Evolutionary conservation across 2,113 vertebrate species (phyloP).

Genomic region (Picathartes gymnocephalus): DNA sequence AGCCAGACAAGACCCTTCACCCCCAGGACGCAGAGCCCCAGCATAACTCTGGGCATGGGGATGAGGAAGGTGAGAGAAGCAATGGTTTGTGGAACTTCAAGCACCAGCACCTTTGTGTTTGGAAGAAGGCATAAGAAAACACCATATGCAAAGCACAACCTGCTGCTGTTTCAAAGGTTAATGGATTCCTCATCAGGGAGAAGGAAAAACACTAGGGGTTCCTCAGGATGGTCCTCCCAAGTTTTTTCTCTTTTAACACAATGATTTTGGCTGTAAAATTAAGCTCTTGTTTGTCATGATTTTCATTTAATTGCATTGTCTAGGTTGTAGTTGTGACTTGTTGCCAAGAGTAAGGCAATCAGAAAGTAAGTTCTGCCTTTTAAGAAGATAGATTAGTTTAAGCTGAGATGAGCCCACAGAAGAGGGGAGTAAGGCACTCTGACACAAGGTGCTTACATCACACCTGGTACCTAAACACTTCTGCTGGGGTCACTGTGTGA

Average conservation of each 20-base stretch:
- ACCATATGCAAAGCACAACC: not conserved
- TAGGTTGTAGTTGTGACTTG: not conserved
- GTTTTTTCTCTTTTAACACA: not conserved
- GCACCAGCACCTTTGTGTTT: not conserved
- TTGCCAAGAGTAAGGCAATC: not conserved
- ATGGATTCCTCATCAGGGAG: not conserved
- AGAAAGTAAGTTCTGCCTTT: not conserved
- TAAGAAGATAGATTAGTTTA: not conserved
- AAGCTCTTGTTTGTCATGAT: not conserved
- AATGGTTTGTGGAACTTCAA: not conserved
- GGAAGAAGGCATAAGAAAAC: not conserved
- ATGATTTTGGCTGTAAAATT: not conserved
- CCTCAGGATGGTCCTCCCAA: not conserved
- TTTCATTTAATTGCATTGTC: not conserved
- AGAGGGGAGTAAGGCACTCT: not conserved
- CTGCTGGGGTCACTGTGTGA: not conserved
- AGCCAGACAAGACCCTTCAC: slow-evolving; percentile 83
- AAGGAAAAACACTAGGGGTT: not conserved
- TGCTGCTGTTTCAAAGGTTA: not conserved
- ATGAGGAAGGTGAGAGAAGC: slow-evolving; percentile 74
- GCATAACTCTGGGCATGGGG: slow-evolving; percentile 64
- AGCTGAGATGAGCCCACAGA: not conserved
- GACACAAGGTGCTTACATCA: not conserved
- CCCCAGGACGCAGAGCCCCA: slow-evolving; percentile 80
- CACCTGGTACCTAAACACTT: not conserved